Base-by-base conservation (phyloP, 2,113 vertebrate species). In the Martes martes region DNA sequence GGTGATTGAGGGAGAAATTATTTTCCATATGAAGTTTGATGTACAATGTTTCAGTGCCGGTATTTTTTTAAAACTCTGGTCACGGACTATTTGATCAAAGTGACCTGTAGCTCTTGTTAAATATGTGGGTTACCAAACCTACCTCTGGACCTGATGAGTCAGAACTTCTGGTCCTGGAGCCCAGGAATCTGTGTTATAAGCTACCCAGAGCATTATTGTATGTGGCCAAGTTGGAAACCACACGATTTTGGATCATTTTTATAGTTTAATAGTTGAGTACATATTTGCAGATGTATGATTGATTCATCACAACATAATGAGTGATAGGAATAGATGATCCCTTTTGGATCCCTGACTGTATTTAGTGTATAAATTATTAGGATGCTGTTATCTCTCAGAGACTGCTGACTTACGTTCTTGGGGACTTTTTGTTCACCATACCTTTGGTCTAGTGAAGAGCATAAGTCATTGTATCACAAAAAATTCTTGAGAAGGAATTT, bases 361-460 rank as follows among this genome's bases (percentile, higher is more conserved):
- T 89, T 80, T 79, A 47, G 33, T 91, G 47, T 91, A 6, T 71
- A 63, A 91, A 91, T 97, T 92, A 36, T 92, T 89, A 76, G 45
- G 24, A 45, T 28, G 39, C 23, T 59, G 7, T 9, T 52, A 6
- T 69, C 85, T 95, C 73, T 84, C 47, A 59, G 47, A 47, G 74
- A 74, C 82, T 86, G 31, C 71, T 69, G 39, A 71, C 39, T 91
- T 67, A 15, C n/a, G 67, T 95, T 89, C 50, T 36, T 80, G 28
- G 39, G 79, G 87, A 26, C 24, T 78, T 74, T 92, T 31, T 71
- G 55, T 63, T 63, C 7, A 63, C 33, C 39, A 52, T 7, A 3
- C 31, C 69, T 95, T 94, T 84, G 67, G 69, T 89, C 73, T 82
- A 74, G 33, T 83, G 52, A 91, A 83, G 28, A 71, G 16, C 33